These are phyloP conservation scores for Nematopogon swammerdamellus DNA, from an alignment of 2,888 invertebrate genomes.

Conservation along the genomic window DNA sequence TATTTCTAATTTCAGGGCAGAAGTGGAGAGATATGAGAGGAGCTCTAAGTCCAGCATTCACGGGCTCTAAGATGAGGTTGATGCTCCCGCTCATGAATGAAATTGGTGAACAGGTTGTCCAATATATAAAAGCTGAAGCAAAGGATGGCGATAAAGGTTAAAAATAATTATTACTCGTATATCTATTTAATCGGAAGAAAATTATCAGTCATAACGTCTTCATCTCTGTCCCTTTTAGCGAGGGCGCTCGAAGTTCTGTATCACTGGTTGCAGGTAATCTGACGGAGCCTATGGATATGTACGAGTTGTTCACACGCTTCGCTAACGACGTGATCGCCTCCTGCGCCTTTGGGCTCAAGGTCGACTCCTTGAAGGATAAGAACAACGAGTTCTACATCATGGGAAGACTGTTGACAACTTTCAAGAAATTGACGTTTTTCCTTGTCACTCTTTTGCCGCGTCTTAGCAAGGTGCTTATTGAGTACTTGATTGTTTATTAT, in stretches of 20 bases:
- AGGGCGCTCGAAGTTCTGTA: no score
- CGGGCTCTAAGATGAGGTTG: not conserved
- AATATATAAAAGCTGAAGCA: not conserved
- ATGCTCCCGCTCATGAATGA: not conserved
- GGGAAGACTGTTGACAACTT: no score
- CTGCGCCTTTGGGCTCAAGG: no score
- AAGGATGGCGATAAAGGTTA: not conserved
- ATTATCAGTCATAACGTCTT: no score
- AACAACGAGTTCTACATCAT: slow-evolving; percentile 50
- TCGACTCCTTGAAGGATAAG: no score
- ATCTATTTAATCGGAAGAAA: no score
- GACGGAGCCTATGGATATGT: no score
- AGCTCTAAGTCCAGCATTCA: slow-evolving; percentile 1
- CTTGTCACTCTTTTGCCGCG: not conserved
- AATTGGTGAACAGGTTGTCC: not conserved
- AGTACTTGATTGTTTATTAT: no score
- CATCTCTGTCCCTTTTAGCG: no score
- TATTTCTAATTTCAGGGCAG: not conserved
- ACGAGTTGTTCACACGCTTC: slow-evolving; percentile 36
- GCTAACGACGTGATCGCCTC: slow-evolving; percentile 61
- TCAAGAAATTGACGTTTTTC: no score
- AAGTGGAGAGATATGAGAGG: not conserved
- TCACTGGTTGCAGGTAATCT: no score
- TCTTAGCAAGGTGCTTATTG: slow-evolving; percentile 6
- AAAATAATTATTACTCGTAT: no score